Evolutionary conservation across 2,888 invertebrate genomes (phyloP), one percentile per base, ranked within the genome.

Genomic region (Drosophila putrida): DNA sequence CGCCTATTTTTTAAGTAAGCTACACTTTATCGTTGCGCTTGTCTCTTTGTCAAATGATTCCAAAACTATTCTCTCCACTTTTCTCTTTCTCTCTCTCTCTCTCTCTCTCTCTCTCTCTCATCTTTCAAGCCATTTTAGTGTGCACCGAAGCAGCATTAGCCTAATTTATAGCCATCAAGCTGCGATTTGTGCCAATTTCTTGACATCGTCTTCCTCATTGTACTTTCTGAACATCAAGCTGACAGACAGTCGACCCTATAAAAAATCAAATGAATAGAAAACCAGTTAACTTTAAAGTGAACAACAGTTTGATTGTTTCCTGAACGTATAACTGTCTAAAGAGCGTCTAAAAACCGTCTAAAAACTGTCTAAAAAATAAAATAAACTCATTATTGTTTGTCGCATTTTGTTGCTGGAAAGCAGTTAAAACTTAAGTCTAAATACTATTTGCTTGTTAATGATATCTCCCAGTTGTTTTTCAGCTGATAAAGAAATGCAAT

Each of bases 131-230:
- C 39, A 53, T 50, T 68, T 69, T 36, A 8, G 27, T 47, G 62
- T 54, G 63, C 58, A 25, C 13, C 44, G 49, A 66, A 57, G 20
- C 55, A 47, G 50, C 49, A 51, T 36, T 75, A 71, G 82, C 67
- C 80, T 47, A 78, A 70, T 84, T 80, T 62, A 82, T 53, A 66
- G 85, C 47, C 76, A 75, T 75, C 82, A 84, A 70, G 79, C 79
- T 65, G 85, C 63, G 85, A 84, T 85, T 82, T 75, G 82, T 73
- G 80, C 85, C 76, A 75, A 81, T 81, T 80, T 81, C 64, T 43
- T 49, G 57, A 46, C 57, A 6, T 15, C 44, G 54, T 55, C 54
- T 55, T 55, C 54, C 54, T 33, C 35, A 44, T 38, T 41, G 50
- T 43, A 38, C 39, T 39, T 33, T 53, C 3, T 31, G 25, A 28